Evolutionary conservation across 2,888 invertebrate species (phyloP), one percentile per base, ranked within the genome.

Genomic region (Calameuta filiformis): DNA sequence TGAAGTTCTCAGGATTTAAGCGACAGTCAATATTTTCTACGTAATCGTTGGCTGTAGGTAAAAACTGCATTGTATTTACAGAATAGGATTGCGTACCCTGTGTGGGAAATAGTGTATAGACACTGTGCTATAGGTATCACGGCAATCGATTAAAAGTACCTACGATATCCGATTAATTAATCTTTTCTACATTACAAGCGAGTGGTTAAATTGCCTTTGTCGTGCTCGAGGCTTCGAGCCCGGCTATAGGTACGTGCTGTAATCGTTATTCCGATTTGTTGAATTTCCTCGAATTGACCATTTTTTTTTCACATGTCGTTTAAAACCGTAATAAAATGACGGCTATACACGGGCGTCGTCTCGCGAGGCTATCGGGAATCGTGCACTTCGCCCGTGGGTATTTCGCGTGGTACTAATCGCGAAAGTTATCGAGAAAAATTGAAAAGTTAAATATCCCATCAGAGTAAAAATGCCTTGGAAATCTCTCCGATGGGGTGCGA

Each of bases 381-480:
- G 56, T 9, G 23, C 6, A 23, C 6, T 56, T 56, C 56, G 56
- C 56, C 23, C 56, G 56, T 56, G 56, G 56, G 23, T 56, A 56
- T 23, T 56, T 56, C 56, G 56, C 56, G 9, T 23, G 56, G 23
- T 56, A 15, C 40, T 40, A 56, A 56, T 56, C 56, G 23, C 56
- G 56, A 56, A 80, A 86, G 82, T 84, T 83, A 77, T 79, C 69
- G 77, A 68, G 81, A 83, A 87, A 87, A 85, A 87, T 87, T 86
- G 87, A 87, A 87, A 87, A 87, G 87, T 87, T 87, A 86, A 83
- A 81, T 81, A 76, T 79, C 77, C 68, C 80, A 56, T 56, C 56
- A 56, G 56, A 56, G 56, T 23, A 56, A 23, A 56, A 56, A 56
- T 23, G 56, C 56, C 23, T 56, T 56, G 56, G 23, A 23, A 23